These are phyloP conservation scores for Megathymus violae DNA, from an alignment of 1,140 invertebrate genomes.

Conservation along the genomic window DNA sequence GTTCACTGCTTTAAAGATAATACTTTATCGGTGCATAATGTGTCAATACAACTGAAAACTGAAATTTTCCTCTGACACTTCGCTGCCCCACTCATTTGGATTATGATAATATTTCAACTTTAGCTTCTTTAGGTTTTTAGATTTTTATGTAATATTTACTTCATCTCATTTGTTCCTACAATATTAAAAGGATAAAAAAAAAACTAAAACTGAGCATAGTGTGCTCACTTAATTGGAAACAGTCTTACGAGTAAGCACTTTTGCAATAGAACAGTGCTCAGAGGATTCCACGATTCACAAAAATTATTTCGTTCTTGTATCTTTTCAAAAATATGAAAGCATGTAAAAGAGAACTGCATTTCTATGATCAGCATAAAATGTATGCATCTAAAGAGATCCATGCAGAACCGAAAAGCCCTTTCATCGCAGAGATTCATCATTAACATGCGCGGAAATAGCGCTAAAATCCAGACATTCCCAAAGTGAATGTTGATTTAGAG, in stretches of 20 bases:
- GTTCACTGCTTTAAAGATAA: too few relatives aligned
- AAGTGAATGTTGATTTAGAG: conserved; percentile 30
- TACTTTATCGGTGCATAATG: too few relatives aligned
- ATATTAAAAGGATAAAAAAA: neutral
- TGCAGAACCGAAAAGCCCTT: conserved; percentile 2
- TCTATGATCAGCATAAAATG: conserved; percentile 5
- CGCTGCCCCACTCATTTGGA: too few relatives aligned
- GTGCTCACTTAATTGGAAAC: neutral
- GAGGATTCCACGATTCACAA: conserved; percentile 1
- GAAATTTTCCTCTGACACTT: too few relatives aligned
- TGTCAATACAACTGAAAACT: too few relatives aligned
- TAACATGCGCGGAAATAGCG: conserved; percentile 18
- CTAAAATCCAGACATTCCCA: conserved; percentile 12
- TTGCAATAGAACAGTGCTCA: neutral
- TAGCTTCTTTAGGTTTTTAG: too few relatives aligned
- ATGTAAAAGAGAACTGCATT: conserved; percentile 8
- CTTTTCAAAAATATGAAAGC: conserved; percentile 8
- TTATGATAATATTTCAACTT: too few relatives aligned
- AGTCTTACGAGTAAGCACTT: conserved; percentile 1
- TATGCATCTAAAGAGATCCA: conserved; percentile 4
- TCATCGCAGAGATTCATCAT: conserved; percentile 21
- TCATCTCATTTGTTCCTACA: neutral
- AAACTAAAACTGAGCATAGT: too few relatives aligned
- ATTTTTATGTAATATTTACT: too few relatives aligned
- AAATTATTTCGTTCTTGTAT: conserved; percentile 3